Evolutionary conservation across 1,140 invertebrate species (phyloP), one percentile per base, ranked within the genome.

Genomic region (Listronotus oregonensis): DNA sequence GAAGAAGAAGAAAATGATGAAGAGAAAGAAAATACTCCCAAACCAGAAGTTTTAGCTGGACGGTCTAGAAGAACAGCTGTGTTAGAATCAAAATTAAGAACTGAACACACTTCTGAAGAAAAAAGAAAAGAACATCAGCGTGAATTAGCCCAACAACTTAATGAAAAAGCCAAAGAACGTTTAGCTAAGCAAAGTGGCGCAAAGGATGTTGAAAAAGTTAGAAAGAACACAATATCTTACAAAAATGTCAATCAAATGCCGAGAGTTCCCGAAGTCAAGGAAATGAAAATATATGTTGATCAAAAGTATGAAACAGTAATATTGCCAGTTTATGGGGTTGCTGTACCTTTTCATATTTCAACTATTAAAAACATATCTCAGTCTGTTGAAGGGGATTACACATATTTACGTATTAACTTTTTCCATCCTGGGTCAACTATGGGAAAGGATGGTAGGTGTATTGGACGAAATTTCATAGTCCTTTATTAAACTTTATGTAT

Each of bases 311-410:
- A 99, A 82, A 98, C 96, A 10, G 90, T 99, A 11, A 97, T 99
- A 63, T 80, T 99, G 64, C 97, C 97, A 0, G 88, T 99, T 70
- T 98, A 96, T 83, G 97, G 97, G 54, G 85, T 96, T 44, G 91
- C 96, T 7, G 94, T 97, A 66, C 97, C 97, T 59, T 99, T 98
- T 80, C 97, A 99, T 78, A 99, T 99, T 79, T 96, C 96, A 0
- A 99, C 95, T 3, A 96, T 99, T 50, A 99, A 99, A 83, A 99
- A 99, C 79, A 97, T 98, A 75, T 97, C 95, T 21, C 95, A 97
- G 77, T 96, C 94, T 0, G 94, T 99, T 15, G 97, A 99, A 82
- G 98, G 98, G 37, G 97, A 99, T 80, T 99, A 98, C 78, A 99
- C 97, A 0, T 99, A 99, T 82, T 87, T 99, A 62, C 88, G 98